phyloP scores from a whole-genome alignment of 2,888 invertebrate genomes.

The Teinopalpus imperialis region DNA sequence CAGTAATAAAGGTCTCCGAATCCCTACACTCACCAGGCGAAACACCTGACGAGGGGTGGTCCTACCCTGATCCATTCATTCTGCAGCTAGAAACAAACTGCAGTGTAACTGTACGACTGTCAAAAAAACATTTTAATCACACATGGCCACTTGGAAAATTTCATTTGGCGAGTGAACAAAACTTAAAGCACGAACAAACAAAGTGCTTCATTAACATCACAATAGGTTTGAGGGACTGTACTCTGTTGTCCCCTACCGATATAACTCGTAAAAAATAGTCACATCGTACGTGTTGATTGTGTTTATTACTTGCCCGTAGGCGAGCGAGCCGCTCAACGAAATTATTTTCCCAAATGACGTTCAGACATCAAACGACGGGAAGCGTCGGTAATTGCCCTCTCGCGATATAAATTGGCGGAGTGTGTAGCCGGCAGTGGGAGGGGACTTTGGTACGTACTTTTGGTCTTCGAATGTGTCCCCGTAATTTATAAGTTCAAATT shows the following conservation, averaged over 20 bases:
- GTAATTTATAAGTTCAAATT: too few relatives aligned
- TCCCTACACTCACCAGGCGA: too few relatives aligned
- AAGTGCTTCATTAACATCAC: conserved; percentile 23
- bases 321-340: conserved; percentile 42
- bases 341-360: conserved; percentile 71
- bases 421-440: conserved; percentile 64
- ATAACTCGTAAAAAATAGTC: conserved; percentile 33
- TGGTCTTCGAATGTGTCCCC: conserved; percentile 19
- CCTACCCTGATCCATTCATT: too few relatives aligned
- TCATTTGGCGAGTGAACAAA: conserved; percentile 6
- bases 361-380: conserved; percentile 64
- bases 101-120: too few relatives aligned
- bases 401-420: conserved; percentile 74
- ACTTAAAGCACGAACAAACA: neutral
- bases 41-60: too few relatives aligned
- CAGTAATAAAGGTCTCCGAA: too few relatives aligned
- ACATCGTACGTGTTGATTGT: conserved; percentile 32
- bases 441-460: conserved; percentile 46
- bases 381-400: conserved; percentile 69
- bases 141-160: conserved; percentile 12
- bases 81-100: too few relatives aligned
- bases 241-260: conserved; percentile 35
- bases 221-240: conserved; percentile 18
- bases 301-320: conserved; percentile 48
- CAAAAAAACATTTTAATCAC: too few relatives aligned